These are phyloP conservation scores for Ornithorhynchus anatinus DNA, from an alignment of 2,113 vertebrate genomes.

Conservation along the genomic window DNA sequence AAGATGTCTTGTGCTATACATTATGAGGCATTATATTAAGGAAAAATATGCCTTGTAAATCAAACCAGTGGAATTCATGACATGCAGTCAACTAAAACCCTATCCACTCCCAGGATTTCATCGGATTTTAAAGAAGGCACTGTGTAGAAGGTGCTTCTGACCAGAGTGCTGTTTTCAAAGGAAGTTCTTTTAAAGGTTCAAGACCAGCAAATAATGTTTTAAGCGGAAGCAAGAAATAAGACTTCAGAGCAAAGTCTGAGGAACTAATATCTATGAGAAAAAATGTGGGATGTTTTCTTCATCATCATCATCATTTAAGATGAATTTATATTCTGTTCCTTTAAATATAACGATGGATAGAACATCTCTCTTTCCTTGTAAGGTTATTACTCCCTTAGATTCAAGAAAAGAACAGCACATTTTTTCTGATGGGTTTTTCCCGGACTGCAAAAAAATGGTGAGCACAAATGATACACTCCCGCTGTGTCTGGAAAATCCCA, in stretches of 20 bases:
- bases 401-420: not conserved
- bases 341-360: conserved; percentile 10
- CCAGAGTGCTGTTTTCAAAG: no score
- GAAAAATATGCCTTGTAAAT: conserved; percentile 39
- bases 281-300: no score
- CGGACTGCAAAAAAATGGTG: no score
- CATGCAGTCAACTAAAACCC: conserved; percentile 22
- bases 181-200: no score
- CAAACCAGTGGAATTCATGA: conserved; percentile 29
- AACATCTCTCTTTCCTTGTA: not conserved
- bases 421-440: not conserved
- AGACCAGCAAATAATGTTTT: no score
- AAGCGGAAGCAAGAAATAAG: no score
- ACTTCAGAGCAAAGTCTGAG: no score
- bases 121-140: not conserved
- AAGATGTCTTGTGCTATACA: conserved; percentile 35
- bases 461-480: no score
- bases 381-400: not conserved
- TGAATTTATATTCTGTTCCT: not conserved
- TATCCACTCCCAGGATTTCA: not conserved
- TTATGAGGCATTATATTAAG: conserved; percentile 32
- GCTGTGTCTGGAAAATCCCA: no score
- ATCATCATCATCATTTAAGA: not conserved
- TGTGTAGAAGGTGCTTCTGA: not conserved
- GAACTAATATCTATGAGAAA: no score